Conservation (phyloP, 64 coral and sea anemone species). For the Montipora cactus region DNA sequence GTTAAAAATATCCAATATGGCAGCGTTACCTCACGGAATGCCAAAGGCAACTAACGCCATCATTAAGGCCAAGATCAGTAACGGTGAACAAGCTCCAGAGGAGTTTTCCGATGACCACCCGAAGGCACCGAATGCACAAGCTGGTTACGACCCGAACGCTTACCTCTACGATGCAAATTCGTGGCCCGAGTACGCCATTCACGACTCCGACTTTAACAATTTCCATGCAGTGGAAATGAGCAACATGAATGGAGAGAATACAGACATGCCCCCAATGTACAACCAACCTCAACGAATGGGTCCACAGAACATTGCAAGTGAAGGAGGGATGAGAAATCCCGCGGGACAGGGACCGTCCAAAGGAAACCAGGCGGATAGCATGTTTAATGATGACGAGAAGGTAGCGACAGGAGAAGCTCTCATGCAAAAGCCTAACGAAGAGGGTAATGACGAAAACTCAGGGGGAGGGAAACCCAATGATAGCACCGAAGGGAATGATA, state of each 20-base stretch:
- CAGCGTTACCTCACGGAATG: constrained; percentile 48
- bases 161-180: constrained; percentile 80
- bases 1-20: constrained; percentile 89
- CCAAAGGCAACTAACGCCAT: constrained; percentile 2
- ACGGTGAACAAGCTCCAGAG: constrained; percentile 13
- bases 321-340: not conserved
- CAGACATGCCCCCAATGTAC: constrained; percentile 40
- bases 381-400: constrained; percentile 5
- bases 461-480: not conserved
- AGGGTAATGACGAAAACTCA: not conserved
- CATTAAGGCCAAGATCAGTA: constrained; percentile 67
- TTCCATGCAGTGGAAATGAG: constrained; percentile 39
- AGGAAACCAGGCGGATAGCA: not conserved
- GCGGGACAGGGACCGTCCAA: not conserved
- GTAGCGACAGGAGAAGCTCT: not conserved
- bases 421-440: not conserved
- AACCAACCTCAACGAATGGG: not conserved
- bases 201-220: constrained; percentile 84
- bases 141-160: constrained; percentile 68
- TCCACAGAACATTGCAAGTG: not conserved
- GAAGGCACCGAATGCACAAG: constrained; percentile 19
- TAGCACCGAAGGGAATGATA: not conserved
- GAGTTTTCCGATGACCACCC: not conserved
- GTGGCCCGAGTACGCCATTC: constrained; percentile 93
- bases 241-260: constrained; percentile 46